Evolutionary conservation across 2,888 invertebrate species (phyloP).

Genomic region (Campoplex capitator): DNA sequence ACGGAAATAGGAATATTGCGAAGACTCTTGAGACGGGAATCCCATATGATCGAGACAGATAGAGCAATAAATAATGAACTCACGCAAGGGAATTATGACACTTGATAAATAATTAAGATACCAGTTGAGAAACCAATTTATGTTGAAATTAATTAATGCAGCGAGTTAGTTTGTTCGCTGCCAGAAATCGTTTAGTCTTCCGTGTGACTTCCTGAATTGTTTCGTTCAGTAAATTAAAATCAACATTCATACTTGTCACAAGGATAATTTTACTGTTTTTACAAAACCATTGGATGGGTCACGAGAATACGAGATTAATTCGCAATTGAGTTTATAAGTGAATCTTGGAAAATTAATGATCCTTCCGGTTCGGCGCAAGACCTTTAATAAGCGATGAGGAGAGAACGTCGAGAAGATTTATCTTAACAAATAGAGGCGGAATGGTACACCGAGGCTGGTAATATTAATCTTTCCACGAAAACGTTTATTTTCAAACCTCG

Average conservation of each 20-base stretch:
- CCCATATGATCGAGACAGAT: background rate
- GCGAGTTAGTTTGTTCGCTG: background rate
- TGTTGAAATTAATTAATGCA: background rate
- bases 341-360: constrained; percentile 36
- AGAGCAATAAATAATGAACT: background rate
- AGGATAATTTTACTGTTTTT: background rate
- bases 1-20: background rate
- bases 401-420: constrained; percentile 37
- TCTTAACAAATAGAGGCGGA: constrained; percentile 5
- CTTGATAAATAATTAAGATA: background rate
- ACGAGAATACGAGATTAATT: constrained; percentile 22
- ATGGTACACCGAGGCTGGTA: background rate
- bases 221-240: background rate
- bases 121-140: background rate
- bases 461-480: constrained; percentile 17
- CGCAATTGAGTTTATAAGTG: constrained; percentile 9
- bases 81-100: background rate
- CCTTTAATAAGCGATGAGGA: constrained; percentile 18
- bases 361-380: constrained; percentile 3
- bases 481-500: background rate
- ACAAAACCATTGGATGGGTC: background rate
- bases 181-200: background rate
- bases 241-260: background rate
- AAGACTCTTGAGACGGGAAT: background rate
- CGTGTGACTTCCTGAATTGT: background rate